These are phyloP conservation scores for Zaprionus nigranus DNA, from an alignment of 1,140 invertebrate species.

Conservation along the genomic window DNA sequence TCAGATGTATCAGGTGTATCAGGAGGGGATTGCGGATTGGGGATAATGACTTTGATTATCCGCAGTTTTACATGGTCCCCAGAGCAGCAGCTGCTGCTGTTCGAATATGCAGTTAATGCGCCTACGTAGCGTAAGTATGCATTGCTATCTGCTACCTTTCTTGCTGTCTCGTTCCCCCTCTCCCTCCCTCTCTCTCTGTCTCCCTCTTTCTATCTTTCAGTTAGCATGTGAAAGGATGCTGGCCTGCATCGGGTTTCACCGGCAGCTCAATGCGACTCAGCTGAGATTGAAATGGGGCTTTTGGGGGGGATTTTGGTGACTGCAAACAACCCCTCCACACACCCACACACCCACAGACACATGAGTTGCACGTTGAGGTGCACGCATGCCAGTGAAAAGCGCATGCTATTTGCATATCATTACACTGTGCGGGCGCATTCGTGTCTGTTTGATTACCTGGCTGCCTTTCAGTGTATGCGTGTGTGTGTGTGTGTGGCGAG, in stretches of 20 bases:
- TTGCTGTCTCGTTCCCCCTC: not conserved
- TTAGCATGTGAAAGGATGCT: conserved; percentile 32
- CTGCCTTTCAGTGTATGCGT: conserved; percentile 5
- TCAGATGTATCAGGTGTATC: not conserved
- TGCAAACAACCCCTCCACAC: conserved; percentile 22
- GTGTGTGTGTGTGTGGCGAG: conserved; percentile 19
- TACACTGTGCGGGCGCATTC: conserved; percentile 51
- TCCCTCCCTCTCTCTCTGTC: not conserved
- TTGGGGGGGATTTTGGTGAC: conserved; percentile 43
- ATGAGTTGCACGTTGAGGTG: conserved; percentile 7
- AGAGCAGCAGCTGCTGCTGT: not conserved
- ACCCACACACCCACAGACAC: not conserved
- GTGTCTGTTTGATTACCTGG: conserved; percentile 34
- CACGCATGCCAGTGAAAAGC: conserved; percentile 61
- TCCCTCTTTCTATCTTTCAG: not conserved
- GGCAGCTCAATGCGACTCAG: conserved; percentile 71
- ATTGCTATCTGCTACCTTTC: not conserved
- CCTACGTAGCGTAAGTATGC: conserved; percentile 20
- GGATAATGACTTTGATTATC: conserved; percentile 52
- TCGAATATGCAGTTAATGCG: conserved; percentile 30
- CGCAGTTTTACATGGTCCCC: conserved; percentile 33
- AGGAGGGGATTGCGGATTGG: not conserved
- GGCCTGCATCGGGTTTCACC: conserved; percentile 28
- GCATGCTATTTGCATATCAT: conserved; percentile 80
- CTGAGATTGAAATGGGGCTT: conserved; percentile 75